A percentile compares a stretch with the other conserved stretches of the same genome.
Evolutionary conservation across 2,113 vertebrate species (phyloP).

Genomic region (Cynopterus brachyotis): DNA sequence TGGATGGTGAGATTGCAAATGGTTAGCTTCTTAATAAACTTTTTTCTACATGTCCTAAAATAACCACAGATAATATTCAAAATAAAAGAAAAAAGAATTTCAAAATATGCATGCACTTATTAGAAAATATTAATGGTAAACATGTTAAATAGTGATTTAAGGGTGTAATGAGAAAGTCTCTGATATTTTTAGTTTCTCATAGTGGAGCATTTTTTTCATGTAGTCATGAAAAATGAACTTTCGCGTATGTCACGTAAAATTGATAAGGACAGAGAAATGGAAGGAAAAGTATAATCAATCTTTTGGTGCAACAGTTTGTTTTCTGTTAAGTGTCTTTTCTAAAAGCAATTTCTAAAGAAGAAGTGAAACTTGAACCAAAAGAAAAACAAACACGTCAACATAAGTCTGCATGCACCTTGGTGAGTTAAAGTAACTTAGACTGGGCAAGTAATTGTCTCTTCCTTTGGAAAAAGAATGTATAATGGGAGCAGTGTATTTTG

Average conservation of each 20-base stretch:
- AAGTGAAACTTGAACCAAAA: constrained; percentile 44
- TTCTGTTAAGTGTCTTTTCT: constrained; percentile 63
- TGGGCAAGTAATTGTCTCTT: not conserved
- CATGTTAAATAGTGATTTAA: not conserved
- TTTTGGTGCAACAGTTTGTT: constrained; percentile 49
- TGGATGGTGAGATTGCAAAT: not conserved
- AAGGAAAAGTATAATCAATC: constrained; percentile 68
- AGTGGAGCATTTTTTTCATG: constrained; percentile 38
- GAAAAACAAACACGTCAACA: constrained; percentile 46
- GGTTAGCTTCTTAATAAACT: not conserved
- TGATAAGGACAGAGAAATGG: constrained; percentile 64
- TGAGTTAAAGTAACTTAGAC: constrained; percentile 25
- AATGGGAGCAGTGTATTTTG: not conserved
- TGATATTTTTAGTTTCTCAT: not conserved
- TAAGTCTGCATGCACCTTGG: not conserved
- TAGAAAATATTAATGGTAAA: not conserved
- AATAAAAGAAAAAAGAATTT: constrained; percentile 22
- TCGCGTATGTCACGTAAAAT: constrained; percentile 69
- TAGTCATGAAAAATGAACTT: constrained; percentile 67
- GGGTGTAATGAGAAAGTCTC: not conserved
- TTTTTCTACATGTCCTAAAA: constrained; percentile 16
- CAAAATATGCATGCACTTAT: not conserved
- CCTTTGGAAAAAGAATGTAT: not conserved
- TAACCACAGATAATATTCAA: not conserved
- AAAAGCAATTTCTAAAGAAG: constrained; percentile 62